Percentiles rank a stretch among this genome's conserved stretches.
Conservation (phyloP, 2,113 vertebrate species). For the Orthonyx spaldingii region DNA sequence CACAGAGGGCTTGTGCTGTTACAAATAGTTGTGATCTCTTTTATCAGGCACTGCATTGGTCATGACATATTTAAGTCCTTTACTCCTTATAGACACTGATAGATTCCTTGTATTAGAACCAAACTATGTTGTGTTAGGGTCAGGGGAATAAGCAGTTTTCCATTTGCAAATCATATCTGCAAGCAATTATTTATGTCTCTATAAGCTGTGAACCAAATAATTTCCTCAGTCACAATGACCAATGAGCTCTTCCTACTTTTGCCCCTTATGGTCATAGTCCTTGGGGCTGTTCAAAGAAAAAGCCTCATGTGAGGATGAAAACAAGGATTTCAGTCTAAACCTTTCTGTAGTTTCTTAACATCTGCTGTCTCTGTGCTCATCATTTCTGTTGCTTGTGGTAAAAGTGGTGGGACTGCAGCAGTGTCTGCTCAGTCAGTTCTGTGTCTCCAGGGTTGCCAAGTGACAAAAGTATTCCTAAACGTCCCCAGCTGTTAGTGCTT, state of each 20-base stretch:
- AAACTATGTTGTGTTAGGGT: background rate
- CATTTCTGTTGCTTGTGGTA: background rate
- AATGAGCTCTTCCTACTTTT: background rate
- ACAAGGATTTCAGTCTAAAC: background rate
- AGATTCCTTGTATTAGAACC: background rate
- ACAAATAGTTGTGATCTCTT: background rate
- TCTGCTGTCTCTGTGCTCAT: background rate
- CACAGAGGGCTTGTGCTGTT: background rate
- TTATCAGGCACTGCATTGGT: background rate
- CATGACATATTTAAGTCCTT: background rate
- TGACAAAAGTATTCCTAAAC: background rate
- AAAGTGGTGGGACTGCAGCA: background rate
- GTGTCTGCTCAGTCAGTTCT: background rate
- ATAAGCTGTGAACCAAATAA: background rate
- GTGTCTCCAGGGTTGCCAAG: background rate
- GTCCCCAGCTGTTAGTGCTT: background rate
- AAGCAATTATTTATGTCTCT: background rate
- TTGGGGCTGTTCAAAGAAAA: background rate
- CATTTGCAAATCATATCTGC: background rate
- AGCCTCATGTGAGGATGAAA: background rate
- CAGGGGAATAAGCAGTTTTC: background rate
- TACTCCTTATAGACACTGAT: background rate
- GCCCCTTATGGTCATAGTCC: background rate
- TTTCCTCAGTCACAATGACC: background rate
- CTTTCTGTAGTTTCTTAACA: background rate